Conservation (phyloP, 2,797 vertebrate genomes). For the Peromyscus eremicus region DNA sequence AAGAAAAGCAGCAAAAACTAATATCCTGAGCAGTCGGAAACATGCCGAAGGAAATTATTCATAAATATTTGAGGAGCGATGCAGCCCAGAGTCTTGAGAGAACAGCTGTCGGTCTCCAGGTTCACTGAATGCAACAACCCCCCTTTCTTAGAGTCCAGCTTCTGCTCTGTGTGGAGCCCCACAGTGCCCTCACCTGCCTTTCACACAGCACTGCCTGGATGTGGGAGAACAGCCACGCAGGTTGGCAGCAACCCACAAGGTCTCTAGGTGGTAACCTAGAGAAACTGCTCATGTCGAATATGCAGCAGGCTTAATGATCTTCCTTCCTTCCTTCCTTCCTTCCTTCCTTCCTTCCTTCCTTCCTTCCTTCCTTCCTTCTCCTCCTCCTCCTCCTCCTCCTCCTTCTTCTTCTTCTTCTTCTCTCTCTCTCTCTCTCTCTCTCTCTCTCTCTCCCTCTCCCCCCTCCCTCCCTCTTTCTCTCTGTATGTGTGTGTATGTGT, state of each 20-base stretch:
- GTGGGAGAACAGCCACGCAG: conserved; percentile 46
- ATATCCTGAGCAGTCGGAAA: conserved; percentile 83
- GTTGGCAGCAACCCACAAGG: conserved; percentile 58
- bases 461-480: too few relatives aligned
- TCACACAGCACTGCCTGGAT: conserved; percentile 70
- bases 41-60: conserved; percentile 85
- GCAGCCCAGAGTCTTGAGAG: conserved; percentile 77
- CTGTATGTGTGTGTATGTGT: not conserved
- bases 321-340: not conserved
- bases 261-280: conserved; percentile 70
- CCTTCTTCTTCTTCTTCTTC: too few relatives aligned
- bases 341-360: too few relatives aligned
- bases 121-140: conserved; percentile 69
- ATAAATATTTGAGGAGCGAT: conserved; percentile 84
- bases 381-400: too few relatives aligned
- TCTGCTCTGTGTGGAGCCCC: conserved; percentile 66
- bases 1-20: conserved; percentile 77
- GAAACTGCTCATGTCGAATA: conserved; percentile 67
- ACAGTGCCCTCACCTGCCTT: conserved; percentile 79
- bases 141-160: not conserved
- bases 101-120: conserved; percentile 71
- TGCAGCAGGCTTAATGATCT: conserved; percentile 57
- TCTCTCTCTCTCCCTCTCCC: too few relatives aligned
- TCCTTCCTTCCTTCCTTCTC: too few relatives aligned
- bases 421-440: too few relatives aligned